phyloP scores from a whole-genome alignment of 2,888 invertebrate genomes.

The Tipula helvola region DNA sequence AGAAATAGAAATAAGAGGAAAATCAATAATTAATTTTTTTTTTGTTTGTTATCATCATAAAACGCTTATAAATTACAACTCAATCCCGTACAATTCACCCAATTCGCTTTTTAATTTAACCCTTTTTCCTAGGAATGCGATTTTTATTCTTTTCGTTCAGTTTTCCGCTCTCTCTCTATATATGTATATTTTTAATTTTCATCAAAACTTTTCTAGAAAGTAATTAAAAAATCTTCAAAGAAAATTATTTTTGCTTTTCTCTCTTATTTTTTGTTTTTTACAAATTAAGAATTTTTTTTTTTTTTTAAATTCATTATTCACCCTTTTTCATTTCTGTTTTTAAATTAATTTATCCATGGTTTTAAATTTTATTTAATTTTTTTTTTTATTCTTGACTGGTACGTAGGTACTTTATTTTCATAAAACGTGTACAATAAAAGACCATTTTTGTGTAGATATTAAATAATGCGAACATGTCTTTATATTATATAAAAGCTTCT shows the following conservation, averaged over 20 bases:
- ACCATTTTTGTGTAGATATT: neutral
- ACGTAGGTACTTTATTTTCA: neutral
- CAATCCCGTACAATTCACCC: neutral
- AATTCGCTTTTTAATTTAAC: neutral
- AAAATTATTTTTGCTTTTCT: neutral
- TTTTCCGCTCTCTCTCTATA: neutral
- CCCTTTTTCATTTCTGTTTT: neutral
- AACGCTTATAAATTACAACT: neutral
- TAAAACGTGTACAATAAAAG: neutral
- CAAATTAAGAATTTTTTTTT: neutral
- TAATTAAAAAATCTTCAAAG: constrained; percentile 4
- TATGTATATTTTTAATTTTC: neutral
- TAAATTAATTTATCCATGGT: constrained; percentile 4
- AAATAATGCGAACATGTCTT: neutral
- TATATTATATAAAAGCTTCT: neutral
- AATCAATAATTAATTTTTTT: neutral
- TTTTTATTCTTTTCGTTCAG: neutral
- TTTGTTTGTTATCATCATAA: neutral
- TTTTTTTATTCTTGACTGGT: neutral
- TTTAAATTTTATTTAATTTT: neutral
- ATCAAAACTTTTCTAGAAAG: constrained; percentile 4
- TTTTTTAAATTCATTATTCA: neutral
- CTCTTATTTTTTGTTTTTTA: neutral
- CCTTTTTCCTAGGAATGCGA: neutral
- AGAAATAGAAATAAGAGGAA: neutral